phyloP scores from a whole-genome alignment of 1,140 invertebrate species.

The Drosophila kanapiae region DNA sequence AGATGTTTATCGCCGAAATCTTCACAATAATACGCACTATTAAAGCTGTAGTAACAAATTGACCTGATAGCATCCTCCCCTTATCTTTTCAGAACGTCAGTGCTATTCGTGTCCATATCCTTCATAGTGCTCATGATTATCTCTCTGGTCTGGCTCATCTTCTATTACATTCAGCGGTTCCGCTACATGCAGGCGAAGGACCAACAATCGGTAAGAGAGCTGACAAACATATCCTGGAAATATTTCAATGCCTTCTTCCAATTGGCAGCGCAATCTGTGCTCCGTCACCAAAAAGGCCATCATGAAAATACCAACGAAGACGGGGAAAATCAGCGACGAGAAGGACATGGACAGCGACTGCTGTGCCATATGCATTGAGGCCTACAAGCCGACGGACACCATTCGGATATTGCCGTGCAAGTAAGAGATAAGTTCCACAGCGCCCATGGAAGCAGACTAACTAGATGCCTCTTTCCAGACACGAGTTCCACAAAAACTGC shows the following conservation, averaged over 20 bases:
- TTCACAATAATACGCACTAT: not conserved
- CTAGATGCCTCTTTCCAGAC: conserved; percentile 87
- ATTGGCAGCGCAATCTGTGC: conserved; percentile 90
- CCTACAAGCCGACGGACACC: conserved; percentile 93
- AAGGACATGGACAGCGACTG: conserved; percentile 94
- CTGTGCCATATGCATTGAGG: conserved; percentile 96
- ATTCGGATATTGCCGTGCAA: conserved; percentile 94
- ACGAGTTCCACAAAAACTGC: conserved; percentile 97
- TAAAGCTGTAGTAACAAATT: not conserved
- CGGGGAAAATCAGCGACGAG: conserved; percentile 91
- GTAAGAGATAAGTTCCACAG: conserved; percentile 86
- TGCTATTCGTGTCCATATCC: conserved; percentile 96
- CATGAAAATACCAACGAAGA: conserved; percentile 95
- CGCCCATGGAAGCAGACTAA: not conserved
- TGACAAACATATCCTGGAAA: not conserved
- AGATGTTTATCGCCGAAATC: not conserved
- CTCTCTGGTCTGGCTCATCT: conserved; percentile 96
- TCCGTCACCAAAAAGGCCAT: conserved; percentile 96
- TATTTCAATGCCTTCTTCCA: not conserved
- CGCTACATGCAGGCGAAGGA: conserved; percentile 97
- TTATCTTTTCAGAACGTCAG: conserved; percentile 90
- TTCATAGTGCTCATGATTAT: conserved; percentile 98
- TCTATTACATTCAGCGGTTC: conserved; percentile 97
- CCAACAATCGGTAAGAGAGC: conserved; percentile 76
- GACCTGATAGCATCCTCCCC: not conserved